A percentile compares a stretch with the other conserved stretches of the same genome.
These are phyloP conservation scores for Troides helena DNA, from an alignment of 2,888 invertebrate species.

Conservation along the genomic window DNA sequence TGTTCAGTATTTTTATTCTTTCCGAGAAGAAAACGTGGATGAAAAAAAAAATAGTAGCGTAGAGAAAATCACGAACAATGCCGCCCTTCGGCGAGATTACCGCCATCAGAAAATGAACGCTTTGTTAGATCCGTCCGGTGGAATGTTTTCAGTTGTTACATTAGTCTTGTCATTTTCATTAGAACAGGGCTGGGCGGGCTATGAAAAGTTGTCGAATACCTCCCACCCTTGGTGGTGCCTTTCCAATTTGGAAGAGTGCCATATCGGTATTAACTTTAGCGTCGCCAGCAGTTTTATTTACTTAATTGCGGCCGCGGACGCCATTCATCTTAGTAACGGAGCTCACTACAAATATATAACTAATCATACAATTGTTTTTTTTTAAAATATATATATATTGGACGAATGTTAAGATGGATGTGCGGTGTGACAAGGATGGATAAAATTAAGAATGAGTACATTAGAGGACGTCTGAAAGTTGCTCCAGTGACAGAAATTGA, in stretches of 20 bases:
- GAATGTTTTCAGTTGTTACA: slow-evolving; percentile 74
- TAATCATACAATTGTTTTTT: too few relatives aligned
- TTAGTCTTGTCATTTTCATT: slow-evolving; percentile 75
- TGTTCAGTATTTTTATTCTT: slow-evolving; percentile 76
- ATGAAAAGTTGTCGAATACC: slow-evolving; percentile 58
- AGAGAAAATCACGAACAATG: slow-evolving; percentile 77
- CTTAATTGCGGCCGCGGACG: slow-evolving; percentile 5
- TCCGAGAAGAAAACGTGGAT: slow-evolving; percentile 69
- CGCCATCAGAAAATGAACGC: slow-evolving; percentile 79
- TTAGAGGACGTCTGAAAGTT: too few relatives aligned
- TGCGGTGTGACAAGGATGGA: too few relatives aligned
- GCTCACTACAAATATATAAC: too few relatives aligned
- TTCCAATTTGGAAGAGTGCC: slow-evolving; percentile 54
- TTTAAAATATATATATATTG: too few relatives aligned
- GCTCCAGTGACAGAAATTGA: too few relatives aligned
- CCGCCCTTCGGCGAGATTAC: slow-evolving; percentile 78
- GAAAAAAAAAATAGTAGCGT: slow-evolving; percentile 42
- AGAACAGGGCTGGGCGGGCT: slow-evolving; percentile 52
- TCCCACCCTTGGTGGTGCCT: slow-evolving; percentile 43
- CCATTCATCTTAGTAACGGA: too few relatives aligned
- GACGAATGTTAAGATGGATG: too few relatives aligned
- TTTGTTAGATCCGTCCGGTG: slow-evolving; percentile 72
- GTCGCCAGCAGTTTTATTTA: slow-evolving; percentile 15
- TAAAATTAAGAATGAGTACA: too few relatives aligned
- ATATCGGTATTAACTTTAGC: slow-evolving; percentile 28